Evolutionary conservation across 2,888 invertebrate species (phyloP).

Genomic region (Andrena bicolor): DNA sequence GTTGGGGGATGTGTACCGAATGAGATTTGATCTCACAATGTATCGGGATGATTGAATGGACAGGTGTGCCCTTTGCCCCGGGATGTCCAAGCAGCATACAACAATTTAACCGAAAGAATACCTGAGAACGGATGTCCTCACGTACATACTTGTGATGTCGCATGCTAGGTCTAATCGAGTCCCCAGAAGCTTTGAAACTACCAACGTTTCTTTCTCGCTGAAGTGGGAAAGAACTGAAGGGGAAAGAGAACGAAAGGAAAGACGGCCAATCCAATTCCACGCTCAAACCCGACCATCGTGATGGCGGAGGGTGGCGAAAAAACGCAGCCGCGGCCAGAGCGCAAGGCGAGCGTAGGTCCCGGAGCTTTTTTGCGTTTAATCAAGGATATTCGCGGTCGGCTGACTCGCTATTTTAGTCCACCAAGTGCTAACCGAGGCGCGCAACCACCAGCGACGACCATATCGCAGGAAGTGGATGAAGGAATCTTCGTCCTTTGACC

Average conservation of each 20-base stretch:
- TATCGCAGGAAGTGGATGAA: slow-evolving; percentile 72
- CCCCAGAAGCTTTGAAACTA: slow-evolving; percentile 61
- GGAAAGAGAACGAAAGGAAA: slow-evolving; percentile 61
- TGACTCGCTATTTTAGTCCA: slow-evolving; percentile 74
- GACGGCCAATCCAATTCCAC: slow-evolving; percentile 77
- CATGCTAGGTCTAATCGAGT: slow-evolving; percentile 69
- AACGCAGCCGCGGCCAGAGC: slow-evolving; percentile 68
- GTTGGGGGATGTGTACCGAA: background rate
- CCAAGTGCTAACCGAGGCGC: slow-evolving; percentile 72
- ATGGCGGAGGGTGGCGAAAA: slow-evolving; percentile 74
- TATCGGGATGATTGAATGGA: slow-evolving; percentile 13
- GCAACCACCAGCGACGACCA: slow-evolving; percentile 68
- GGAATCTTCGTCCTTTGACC: slow-evolving; percentile 73
- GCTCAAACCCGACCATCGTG: slow-evolving; percentile 74
- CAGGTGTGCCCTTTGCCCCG: slow-evolving; percentile 21
- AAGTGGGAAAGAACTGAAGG: slow-evolving; percentile 40
- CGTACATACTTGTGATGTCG: slow-evolving; percentile 61
- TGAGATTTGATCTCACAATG: background rate
- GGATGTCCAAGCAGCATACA: slow-evolving; percentile 43
- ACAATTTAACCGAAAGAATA: slow-evolving; percentile 55
- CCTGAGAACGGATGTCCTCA: slow-evolving; percentile 43
- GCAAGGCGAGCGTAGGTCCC: slow-evolving; percentile 64
- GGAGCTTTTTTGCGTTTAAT: slow-evolving; percentile 83
- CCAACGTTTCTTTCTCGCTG: slow-evolving; percentile 59
- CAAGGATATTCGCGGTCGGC: slow-evolving; percentile 84